Conservation (phyloP, 2,113 vertebrate species). For the Ginglymostoma cirratum region DNA sequence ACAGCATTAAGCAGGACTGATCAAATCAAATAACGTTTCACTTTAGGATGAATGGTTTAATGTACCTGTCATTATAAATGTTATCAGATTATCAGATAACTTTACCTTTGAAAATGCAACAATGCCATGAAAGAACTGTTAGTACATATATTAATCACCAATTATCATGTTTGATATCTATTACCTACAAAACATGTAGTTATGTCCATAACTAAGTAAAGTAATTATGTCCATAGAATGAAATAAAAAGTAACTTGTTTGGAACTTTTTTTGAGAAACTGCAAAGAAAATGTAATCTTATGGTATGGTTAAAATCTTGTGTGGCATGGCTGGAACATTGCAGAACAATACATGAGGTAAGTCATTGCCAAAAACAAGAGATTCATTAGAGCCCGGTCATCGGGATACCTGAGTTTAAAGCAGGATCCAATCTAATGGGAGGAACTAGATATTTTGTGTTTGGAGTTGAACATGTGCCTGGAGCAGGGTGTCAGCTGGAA, state of each 20-base stretch:
- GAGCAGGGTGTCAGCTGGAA: not conserved
- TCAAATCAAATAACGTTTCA: not conserved
- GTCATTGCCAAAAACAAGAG: not conserved
- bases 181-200: not conserved
- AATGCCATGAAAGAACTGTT: not conserved
- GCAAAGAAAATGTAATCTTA: not conserved
- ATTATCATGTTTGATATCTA: not conserved
- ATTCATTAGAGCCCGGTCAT: not conserved
- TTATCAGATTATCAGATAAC: not conserved
- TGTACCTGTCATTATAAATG: not conserved
- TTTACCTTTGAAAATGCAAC: not conserved
- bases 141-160: not conserved
- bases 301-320: not conserved
- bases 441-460: not conserved
- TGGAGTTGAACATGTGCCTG: no score
- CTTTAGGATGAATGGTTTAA: not conserved
- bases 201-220: no score
- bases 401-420: not conserved
- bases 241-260: not conserved
- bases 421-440: not conserved
- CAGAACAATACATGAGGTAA: not conserved
- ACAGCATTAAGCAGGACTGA: not conserved
- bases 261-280: not conserved
- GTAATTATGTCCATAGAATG: not conserved
- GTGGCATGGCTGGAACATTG: not conserved